A percentile compares a stretch with the other conserved stretches of the same genome.
Conservation (phyloP, 2,113 vertebrate species). For the Pseudonaja textilis region DNA sequence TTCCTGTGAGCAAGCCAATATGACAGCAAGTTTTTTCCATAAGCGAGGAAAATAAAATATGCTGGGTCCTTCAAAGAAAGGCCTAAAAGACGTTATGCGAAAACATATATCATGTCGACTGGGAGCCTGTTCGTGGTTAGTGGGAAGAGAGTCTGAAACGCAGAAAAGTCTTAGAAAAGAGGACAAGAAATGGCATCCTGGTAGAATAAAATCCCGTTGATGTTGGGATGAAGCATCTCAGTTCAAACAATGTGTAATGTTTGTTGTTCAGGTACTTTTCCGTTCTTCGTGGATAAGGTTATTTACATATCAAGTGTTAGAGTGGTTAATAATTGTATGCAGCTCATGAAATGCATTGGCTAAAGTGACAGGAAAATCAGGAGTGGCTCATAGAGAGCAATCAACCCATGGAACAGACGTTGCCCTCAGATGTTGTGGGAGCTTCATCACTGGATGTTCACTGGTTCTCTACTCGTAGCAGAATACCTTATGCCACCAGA, state of each 20-base stretch:
- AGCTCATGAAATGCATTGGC: neutral
- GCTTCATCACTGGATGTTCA: no score
- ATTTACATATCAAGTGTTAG: neutral
- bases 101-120: neutral
- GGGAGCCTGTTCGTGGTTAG: neutral
- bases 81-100: neutral
- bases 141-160: neutral
- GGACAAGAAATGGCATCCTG: neutral
- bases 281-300: neutral
- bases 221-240: neutral
- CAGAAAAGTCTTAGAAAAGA: neutral
- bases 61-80: neutral
- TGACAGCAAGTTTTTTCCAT: neutral
- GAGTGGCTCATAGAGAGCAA: no score
- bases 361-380: neutral
- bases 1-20: neutral
- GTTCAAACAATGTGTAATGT: neutral
- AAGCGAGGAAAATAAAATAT: neutral
- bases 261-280: neutral
- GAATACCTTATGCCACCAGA: no score
- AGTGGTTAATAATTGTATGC: neutral
- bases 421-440: no score
- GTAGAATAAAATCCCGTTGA: neutral
- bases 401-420: no score
- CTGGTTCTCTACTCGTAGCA: no score